These are phyloP conservation scores for Neopipo cinnamomea DNA, from an alignment of 2,113 vertebrate species.

Conservation along the genomic window DNA sequence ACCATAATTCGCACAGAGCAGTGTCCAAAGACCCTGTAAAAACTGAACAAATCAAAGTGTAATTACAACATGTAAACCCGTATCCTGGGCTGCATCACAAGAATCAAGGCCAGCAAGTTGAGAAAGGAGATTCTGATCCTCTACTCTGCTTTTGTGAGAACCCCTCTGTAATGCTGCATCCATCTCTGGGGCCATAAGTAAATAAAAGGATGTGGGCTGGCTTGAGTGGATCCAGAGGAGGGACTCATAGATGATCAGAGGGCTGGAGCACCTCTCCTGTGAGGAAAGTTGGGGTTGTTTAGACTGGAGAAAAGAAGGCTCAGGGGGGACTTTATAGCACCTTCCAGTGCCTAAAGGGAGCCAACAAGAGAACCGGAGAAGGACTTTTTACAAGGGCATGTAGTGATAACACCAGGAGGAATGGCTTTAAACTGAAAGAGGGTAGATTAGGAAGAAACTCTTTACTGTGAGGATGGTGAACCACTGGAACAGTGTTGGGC, in stretches of 20 bases:
- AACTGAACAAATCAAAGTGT: not conserved
- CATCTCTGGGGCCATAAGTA: not conserved
- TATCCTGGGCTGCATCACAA: not conserved
- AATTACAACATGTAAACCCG: not conserved
- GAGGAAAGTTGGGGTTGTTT: not conserved
- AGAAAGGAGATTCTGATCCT: not conserved
- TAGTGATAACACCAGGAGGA: fast-evolving
- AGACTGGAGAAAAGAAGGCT: not conserved
- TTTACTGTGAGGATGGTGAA: not conserved
- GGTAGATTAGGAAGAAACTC: not conserved
- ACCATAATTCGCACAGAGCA: not conserved
- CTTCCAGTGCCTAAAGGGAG: not conserved
- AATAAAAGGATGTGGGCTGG: fast-evolving
- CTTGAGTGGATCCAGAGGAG: not conserved
- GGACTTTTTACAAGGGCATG: not conserved
- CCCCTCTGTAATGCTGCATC: not conserved
- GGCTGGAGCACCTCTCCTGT: not conserved
- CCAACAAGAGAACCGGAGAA: not conserved
- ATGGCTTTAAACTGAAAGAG: not conserved
- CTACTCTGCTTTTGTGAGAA: too few relatives aligned
- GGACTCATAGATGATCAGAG: not conserved
- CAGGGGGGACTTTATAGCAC: not conserved
- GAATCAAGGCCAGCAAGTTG: fast-evolving
- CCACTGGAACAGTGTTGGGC: not conserved
- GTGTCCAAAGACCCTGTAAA: not conserved